Percentiles rank a stretch among this genome's conserved stretches.
Evolutionary conservation across 2,888 invertebrate species (phyloP).

Genomic region (Parascotia fuliginaria): DNA sequence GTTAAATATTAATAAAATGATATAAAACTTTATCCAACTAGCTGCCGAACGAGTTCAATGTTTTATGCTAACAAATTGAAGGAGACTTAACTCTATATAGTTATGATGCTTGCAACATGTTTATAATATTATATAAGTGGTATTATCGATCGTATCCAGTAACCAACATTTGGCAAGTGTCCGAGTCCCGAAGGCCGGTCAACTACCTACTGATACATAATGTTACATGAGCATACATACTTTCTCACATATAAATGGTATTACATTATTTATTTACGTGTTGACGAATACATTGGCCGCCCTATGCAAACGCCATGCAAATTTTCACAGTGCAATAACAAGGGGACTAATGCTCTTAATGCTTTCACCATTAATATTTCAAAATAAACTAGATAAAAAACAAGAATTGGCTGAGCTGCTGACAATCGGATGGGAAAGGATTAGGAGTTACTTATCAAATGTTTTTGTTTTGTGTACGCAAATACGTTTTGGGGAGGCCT

Average conservation of each 20-base stretch:
- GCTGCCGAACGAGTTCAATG: too few relatives aligned
- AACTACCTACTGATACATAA: not conserved
- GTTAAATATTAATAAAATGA: too few relatives aligned
- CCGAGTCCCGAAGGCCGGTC: conserved; percentile 21
- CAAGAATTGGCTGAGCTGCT: conserved; percentile 50
- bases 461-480: conserved; percentile 9
- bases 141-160: not conserved
- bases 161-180: conserved; percentile 1
- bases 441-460: conserved; percentile 24
- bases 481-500: not conserved
- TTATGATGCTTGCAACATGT: not conserved
- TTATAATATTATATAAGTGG: not conserved
- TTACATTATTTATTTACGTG: conserved; percentile 81
- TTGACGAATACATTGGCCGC: conserved; percentile 74
- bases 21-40: too few relatives aligned
- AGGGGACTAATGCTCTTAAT: conserved; percentile 82
- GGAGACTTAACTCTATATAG: not conserved
- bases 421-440: conserved; percentile 50
- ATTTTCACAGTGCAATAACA: conserved; percentile 75
- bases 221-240: not conserved
- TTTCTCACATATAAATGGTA: conserved; percentile 9
- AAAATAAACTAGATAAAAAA: conserved; percentile 81
- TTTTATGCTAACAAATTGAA: too few relatives aligned
- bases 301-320: conserved; percentile 75
- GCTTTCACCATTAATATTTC: conserved; percentile 82